Evolutionary conservation across 2,797 vertebrate genomes (phyloP).

Genomic region (Amazona ochrocephala): DNA sequence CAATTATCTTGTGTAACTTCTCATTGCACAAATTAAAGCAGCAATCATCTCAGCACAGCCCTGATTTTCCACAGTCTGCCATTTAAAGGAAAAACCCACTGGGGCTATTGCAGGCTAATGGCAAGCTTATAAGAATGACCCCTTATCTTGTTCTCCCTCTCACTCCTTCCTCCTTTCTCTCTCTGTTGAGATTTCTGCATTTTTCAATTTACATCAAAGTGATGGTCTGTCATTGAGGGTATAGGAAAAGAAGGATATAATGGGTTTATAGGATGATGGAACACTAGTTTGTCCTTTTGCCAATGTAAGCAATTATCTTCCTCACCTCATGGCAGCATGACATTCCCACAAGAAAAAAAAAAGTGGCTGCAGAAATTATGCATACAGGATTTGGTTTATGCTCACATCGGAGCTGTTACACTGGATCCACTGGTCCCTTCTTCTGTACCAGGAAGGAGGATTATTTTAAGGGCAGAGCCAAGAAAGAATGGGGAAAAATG

Average conservation of each 20-base stretch:
- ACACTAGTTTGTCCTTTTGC: not conserved
- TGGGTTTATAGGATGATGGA: not conserved
- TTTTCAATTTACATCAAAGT: not conserved
- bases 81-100: slow-evolving; percentile 30
- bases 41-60: not conserved
- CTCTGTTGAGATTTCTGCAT: not conserved
- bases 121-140: not conserved
- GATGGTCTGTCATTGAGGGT: not conserved
- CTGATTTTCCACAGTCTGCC: slow-evolving; percentile 16
- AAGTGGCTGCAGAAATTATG: not conserved
- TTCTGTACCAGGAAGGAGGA: not conserved
- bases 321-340: not conserved
- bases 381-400: rapidly evolving
- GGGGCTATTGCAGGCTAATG: not conserved
- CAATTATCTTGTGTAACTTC: slow-evolving; percentile 57
- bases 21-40: slow-evolving; percentile 50
- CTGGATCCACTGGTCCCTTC: not conserved
- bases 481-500: not conserved
- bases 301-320: not conserved
- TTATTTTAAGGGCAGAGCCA: not conserved
- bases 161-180: not conserved
- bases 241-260: not conserved
- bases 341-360: not conserved
- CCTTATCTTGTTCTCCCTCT: not conserved
- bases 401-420: not conserved